Evolutionary conservation across 2,113 vertebrate species (phyloP).

Genomic region (Odocoileus hemionus): DNA sequence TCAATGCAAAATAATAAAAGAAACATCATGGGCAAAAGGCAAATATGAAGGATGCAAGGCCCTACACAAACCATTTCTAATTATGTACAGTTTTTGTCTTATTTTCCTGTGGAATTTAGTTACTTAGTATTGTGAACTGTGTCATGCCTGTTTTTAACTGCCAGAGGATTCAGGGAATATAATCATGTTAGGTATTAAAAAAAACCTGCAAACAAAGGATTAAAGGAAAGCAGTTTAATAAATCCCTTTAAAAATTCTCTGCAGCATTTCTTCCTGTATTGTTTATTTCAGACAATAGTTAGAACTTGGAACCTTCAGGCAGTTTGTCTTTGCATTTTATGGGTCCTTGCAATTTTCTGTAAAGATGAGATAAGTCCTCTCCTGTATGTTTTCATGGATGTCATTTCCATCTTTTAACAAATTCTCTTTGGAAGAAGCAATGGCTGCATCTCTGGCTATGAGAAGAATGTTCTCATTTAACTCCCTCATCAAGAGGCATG

Average conservation of each 20-base stretch:
- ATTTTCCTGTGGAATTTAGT: constrained; percentile 4
- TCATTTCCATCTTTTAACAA: background rate
- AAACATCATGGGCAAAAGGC: background rate
- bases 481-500: background rate
- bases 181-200: background rate
- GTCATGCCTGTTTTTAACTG: constrained; percentile 21
- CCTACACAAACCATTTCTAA: background rate
- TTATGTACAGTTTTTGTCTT: background rate
- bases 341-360: background rate
- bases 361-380: background rate
- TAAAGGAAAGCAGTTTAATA: background rate
- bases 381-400: background rate
- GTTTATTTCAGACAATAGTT: background rate
- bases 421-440: background rate
- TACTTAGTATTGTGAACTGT: background rate
- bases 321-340: background rate
- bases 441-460: background rate
- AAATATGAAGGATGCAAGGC: background rate
- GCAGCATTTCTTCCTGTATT: background rate
- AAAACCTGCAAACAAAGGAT: background rate
- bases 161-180: background rate
- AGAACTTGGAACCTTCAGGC: background rate
- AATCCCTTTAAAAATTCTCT: background rate
- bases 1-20: background rate
- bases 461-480: background rate